A percentile compares a stretch with the other conserved stretches of the same genome.
Conservation (phyloP, 2,113 vertebrate species). For the Syrmaticus mikado region DNA sequence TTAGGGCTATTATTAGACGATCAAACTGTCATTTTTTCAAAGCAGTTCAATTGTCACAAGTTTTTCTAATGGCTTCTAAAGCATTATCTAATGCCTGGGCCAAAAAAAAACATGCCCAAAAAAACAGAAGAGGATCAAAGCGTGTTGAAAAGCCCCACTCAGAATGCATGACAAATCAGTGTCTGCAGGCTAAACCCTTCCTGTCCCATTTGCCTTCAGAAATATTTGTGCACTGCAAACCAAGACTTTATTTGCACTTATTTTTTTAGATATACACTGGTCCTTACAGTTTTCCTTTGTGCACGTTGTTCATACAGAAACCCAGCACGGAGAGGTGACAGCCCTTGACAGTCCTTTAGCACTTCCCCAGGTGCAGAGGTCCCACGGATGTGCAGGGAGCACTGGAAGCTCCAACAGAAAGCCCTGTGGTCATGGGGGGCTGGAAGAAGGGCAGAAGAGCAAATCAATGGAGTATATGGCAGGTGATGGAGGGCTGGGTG, state of each 20-base stretch:
- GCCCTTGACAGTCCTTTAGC: neutral
- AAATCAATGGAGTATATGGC: neutral
- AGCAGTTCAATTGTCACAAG: constrained; percentile 63
- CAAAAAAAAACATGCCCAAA: constrained; percentile 48
- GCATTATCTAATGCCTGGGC: constrained; percentile 73
- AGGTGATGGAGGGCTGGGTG: neutral
- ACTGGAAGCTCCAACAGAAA: neutral
- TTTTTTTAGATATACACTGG: neutral
- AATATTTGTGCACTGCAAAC: constrained; percentile 9
- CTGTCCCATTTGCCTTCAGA: constrained; percentile 49
- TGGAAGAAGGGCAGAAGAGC: neutral
- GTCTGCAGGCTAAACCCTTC: constrained; percentile 48
- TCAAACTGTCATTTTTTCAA: constrained; percentile 73
- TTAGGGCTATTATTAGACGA: constrained; percentile 73
- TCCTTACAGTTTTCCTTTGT: constrained; percentile 18
- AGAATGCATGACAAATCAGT: constrained; percentile 41
- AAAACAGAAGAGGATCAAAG: constrained; percentile 66
- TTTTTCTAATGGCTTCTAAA: constrained; percentile 69
- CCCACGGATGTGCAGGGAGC: neutral
- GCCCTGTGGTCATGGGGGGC: neutral
- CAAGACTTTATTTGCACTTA: constrained; percentile 26
- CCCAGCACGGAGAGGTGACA: neutral
- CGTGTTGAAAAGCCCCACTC: constrained; percentile 35
- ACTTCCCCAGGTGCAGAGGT: neutral
- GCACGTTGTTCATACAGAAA: neutral